phyloP scores from a whole-genome alignment of 2,797 vertebrate genomes.

The Smutsia temminckii region DNA sequence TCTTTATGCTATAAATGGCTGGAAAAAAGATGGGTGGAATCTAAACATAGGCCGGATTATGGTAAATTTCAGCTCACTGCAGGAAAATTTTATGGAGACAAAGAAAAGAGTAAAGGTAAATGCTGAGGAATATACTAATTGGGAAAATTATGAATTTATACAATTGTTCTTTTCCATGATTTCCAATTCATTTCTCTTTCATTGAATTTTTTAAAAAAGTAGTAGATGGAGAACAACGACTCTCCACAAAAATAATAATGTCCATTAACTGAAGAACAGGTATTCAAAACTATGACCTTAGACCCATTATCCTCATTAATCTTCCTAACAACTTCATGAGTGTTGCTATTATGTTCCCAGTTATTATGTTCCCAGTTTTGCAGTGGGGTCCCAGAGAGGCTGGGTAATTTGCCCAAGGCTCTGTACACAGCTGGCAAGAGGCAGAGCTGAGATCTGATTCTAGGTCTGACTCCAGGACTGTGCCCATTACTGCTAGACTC shows the following conservation, averaged over 20 bases:
- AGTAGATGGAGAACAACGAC: not conserved
- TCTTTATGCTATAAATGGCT: constrained; percentile 77
- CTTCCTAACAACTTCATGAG: not conserved
- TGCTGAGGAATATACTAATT: not conserved
- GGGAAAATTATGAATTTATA: not conserved
- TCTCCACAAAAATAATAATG: not conserved
- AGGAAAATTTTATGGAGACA: constrained; percentile 89
- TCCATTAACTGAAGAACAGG: not conserved
- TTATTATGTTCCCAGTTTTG: constrained; percentile 33
- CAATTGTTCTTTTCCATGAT: constrained; percentile 15
- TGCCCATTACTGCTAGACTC: not conserved
- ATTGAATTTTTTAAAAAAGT: not conserved
- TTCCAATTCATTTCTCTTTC: not conserved
- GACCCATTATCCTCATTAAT: not conserved
- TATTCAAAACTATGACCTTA: constrained; percentile 21
- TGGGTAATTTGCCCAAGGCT: not conserved
- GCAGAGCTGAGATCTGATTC: not conserved
- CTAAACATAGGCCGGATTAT: constrained; percentile 89
- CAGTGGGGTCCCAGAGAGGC: not conserved
- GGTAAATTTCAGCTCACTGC: constrained; percentile 88
- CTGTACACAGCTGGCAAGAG: not conserved
- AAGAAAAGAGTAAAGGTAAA: constrained; percentile 90
- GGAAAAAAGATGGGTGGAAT: constrained; percentile 88
- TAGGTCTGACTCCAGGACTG: not conserved
- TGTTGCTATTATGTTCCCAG: constrained; percentile 16